Conservation (phyloP, 2,113 vertebrate species). For the Triplophysa rosa region DNA sequence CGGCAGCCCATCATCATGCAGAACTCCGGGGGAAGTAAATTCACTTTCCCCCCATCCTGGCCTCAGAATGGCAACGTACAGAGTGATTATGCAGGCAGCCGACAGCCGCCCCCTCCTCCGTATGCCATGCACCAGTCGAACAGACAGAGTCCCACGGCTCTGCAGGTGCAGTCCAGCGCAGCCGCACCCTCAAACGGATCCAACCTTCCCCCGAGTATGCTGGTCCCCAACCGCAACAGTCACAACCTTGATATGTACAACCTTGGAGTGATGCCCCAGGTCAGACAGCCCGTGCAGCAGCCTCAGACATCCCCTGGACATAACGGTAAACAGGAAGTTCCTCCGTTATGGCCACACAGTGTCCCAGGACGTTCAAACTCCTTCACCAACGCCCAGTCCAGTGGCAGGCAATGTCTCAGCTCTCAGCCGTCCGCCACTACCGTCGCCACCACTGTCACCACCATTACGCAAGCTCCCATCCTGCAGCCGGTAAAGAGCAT, state of each 20-base stretch:
- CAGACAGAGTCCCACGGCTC: conserved; percentile 86
- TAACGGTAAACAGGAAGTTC: conserved; percentile 81
- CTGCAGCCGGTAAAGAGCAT: conserved; percentile 95
- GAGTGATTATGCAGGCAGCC: conserved; percentile 78
- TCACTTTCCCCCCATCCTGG: conserved; percentile 84
- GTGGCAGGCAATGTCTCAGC: conserved; percentile 74
- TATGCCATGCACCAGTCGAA: conserved; percentile 84
- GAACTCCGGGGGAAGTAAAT: conserved; percentile 84
- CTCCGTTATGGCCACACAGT: conserved; percentile 83
- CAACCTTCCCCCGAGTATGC: conserved; percentile 82
- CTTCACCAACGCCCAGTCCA: conserved; percentile 85
- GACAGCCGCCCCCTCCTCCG: conserved; percentile 84
- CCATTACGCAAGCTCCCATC: conserved; percentile 92
- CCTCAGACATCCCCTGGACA: conserved; percentile 77
- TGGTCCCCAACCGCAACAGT: conserved; percentile 89
- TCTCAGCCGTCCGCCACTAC: conserved; percentile 93
- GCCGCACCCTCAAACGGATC: conserved; percentile 80
- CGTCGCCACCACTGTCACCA: conserved; percentile 91
- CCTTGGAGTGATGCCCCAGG: conserved; percentile 70
- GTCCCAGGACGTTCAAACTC: conserved; percentile 89
- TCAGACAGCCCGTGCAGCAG: conserved; percentile 84
- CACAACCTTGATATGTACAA: conserved; percentile 92
- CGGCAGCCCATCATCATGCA: conserved; percentile 98
- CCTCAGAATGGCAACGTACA: conserved; percentile 84
- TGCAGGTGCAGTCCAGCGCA: conserved; percentile 84